Conservation (phyloP, 1,140 invertebrate species). For the Penaeus chinensis region DNA sequence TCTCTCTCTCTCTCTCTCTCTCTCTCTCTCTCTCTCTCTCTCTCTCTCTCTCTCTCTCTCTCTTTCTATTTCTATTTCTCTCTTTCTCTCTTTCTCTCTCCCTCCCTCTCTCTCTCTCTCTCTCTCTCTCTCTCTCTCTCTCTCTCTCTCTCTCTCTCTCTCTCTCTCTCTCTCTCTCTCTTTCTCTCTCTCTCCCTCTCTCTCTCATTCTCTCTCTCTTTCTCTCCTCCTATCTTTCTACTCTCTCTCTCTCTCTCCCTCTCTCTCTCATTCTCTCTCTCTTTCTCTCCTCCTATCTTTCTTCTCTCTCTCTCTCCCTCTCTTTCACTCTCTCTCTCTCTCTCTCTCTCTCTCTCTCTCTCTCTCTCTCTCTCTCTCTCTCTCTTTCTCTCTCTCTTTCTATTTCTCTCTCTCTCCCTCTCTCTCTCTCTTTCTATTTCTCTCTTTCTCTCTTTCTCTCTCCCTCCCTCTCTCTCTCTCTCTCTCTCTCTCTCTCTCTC, state of each 20-base stretch:
- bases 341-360: conserved; percentile 15
- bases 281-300: not conserved
- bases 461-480: conserved; percentile 21
- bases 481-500: not conserved
- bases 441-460: not conserved
- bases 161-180: not conserved
- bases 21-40: not conserved
- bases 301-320: not conserved
- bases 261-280: not conserved
- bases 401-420: not conserved
- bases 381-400: not conserved
- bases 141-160: conserved; percentile 5
- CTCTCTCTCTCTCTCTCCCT: not conserved
- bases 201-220: conserved; percentile 9
- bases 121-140: conserved; percentile 17
- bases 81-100: conserved; percentile 10
- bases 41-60: not conserved
- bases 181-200: not conserved
- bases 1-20: not conserved
- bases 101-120: conserved; percentile 6
- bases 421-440: not conserved
- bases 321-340: not conserved
- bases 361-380: not conserved
- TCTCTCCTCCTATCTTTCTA: not conserved
- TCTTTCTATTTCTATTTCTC: not conserved